Percentiles rank a stretch among this genome's conserved stretches.
phyloP scores from a whole-genome alignment of 2,797 vertebrate genomes.

The Xiphorhynchus erythropygius region DNA sequence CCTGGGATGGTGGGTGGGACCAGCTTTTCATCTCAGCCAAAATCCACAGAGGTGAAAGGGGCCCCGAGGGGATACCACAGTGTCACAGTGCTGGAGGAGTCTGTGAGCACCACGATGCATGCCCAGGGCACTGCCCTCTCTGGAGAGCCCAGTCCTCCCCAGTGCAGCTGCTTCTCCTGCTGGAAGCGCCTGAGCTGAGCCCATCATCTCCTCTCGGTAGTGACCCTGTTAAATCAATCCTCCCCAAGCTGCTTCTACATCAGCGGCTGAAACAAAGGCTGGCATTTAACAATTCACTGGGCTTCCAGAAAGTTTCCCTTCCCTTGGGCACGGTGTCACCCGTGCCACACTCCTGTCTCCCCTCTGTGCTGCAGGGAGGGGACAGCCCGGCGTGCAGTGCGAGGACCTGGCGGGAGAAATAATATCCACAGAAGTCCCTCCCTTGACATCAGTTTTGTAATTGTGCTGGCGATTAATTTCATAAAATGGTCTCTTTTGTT shows the following conservation, averaged over 20 bases:
- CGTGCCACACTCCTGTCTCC: fast-evolving
- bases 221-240: not conserved
- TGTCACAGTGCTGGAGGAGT: fast-evolving
- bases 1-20: not conserved
- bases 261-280: constrained; percentile 15
- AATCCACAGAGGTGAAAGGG: not conserved
- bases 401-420: not conserved
- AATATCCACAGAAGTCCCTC: not conserved
- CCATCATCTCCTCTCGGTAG: fast-evolving
- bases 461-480: constrained; percentile 53
- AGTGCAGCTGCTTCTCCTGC: not conserved
- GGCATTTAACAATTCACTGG: not conserved
- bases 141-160: not conserved
- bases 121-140: not conserved
- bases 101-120: fast-evolving
- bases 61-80: not conserved
- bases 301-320: constrained; percentile 2
- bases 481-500: constrained; percentile 61
- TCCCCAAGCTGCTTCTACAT: not conserved
- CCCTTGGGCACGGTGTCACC: not conserved
- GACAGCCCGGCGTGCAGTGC: not conserved
- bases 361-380: not conserved
- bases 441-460: constrained; percentile 32
- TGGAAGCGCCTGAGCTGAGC: not conserved
- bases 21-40: not conserved